Evolutionary conservation across 92 coral and sea anemone genomes (phyloP).

Genomic region (Phenganax subtilis): DNA sequence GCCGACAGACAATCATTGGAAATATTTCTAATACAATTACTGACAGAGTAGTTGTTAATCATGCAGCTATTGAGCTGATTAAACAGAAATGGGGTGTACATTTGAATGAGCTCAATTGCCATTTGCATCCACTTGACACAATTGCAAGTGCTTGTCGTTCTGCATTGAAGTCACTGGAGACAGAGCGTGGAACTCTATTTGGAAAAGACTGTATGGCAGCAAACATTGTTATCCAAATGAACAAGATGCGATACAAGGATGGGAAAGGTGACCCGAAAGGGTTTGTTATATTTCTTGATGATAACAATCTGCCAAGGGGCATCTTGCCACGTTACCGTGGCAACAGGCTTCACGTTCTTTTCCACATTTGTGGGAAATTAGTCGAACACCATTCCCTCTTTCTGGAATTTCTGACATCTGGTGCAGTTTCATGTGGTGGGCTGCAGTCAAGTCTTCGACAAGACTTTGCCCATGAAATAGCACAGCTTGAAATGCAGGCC

Average conservation of each 20-base stretch:
- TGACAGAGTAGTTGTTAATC: slow-evolving; percentile 21
- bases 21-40: slow-evolving; percentile 28
- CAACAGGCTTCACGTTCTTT: no score
- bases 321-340: neutral
- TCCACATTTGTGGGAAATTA: no score
- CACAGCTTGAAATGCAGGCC: no score
- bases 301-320: neutral
- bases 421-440: no score
- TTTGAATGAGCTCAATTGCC: neutral
- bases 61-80: slow-evolving; percentile 4
- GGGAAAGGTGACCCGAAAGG: neutral
- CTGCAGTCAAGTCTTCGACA: no score
- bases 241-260: neutral
- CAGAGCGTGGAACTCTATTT: neutral
- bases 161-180: neutral
- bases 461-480: no score
- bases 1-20: neutral
- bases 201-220: neutral
- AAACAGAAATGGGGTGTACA: slow-evolving; percentile 13
- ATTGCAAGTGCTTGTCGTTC: slow-evolving; percentile 2
- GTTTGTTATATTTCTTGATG: neutral
- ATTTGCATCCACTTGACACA: slow-evolving; percentile 3
- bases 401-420: no score
- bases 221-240: neutral
- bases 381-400: no score